phyloP scores from a whole-genome alignment of 2,888 invertebrate species.

The Conchocele bisecta region DNA sequence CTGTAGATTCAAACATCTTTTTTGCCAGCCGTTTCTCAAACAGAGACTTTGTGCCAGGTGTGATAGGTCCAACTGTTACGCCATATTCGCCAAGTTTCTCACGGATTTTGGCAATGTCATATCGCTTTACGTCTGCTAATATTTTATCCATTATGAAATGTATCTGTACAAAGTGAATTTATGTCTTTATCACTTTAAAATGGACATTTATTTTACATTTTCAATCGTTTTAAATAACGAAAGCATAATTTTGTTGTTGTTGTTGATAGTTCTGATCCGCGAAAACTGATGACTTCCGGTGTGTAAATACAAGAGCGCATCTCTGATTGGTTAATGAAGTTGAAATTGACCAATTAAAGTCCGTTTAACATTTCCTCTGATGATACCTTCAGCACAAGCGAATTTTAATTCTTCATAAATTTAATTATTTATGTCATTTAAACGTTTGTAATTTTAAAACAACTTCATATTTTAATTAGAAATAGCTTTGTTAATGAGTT shows the following conservation, averaged over 20 bases:
- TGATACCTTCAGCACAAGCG: too few relatives aligned
- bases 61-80: slow-evolving; percentile 70
- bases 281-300: slow-evolving; percentile 21
- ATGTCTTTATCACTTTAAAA: too few relatives aligned
- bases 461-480: too few relatives aligned
- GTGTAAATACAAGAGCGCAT: background rate
- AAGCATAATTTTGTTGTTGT: background rate
- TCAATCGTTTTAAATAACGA: background rate
- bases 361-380: too few relatives aligned
- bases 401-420: too few relatives aligned
- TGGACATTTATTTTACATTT: background rate
- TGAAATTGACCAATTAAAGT: slow-evolving; percentile 25
- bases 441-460: too few relatives aligned
- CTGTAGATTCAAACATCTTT: slow-evolving; percentile 49
- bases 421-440: too few relatives aligned
- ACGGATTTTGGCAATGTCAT: slow-evolving; percentile 61
- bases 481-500: too few relatives aligned
- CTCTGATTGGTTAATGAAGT: slow-evolving; percentile 26
- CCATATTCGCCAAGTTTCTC: slow-evolving; percentile 60
- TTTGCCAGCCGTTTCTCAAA: slow-evolving; percentile 68
- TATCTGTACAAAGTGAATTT: too few relatives aligned
- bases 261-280: slow-evolving; percentile 27
- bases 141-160: slow-evolving; percentile 65
- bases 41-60: slow-evolving; percentile 55
- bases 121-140: slow-evolving; percentile 55